Base-by-base conservation (phyloP, 2,113 vertebrate genomes). In the Cavia porcellus region DNA sequence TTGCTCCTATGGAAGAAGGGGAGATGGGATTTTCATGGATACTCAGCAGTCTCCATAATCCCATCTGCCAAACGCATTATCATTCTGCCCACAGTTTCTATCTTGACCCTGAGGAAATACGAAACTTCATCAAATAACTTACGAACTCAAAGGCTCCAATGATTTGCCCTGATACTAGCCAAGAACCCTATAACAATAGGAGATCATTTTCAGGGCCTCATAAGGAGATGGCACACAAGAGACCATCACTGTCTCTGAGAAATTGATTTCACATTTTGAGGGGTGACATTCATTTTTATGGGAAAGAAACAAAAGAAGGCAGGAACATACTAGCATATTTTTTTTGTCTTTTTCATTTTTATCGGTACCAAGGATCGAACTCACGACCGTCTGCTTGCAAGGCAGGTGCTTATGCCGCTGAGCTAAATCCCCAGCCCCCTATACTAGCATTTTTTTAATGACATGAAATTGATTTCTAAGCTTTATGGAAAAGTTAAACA, bases 91-190 rank as follows among this genome's bases (percentile, higher is more conserved):
- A 64, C 62, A 77, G 64, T 70, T 94, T 81, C 90, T 75, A 8
- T 61, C 90, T 75, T 64, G 52, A 85, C 57, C 57, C 88, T 9
- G 32, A 75, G 70, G 88, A 97, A 92, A 55, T 85, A 85, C 87
- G 75, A 90, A 62, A 55, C 13, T 68, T 30, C 62, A 15, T 24
- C 66, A 64, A 93, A 90, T 45, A 72, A 62, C 35, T 84, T 66
- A n/a, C 30, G 75, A 85, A 96, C 77, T 87, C 57, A 87, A 80
- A 90, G 86, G 28, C 35, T 70, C 79, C 61, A 30, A 45, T 32
- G 50, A 62, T 68, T 80, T 64, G 50, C 50, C 32, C 59, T 72
- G 38, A 20, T 70, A 17, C 25, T n/a, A 61, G 61, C 79, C 30
- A 59, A 38, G 66, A 82, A 45, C 15, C 15, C 28, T n/a, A 10